Evolutionary conservation across 1,140 invertebrate species (phyloP), one percentile per base, ranked within the genome.

Genomic region (Varroa destructor): DNA sequence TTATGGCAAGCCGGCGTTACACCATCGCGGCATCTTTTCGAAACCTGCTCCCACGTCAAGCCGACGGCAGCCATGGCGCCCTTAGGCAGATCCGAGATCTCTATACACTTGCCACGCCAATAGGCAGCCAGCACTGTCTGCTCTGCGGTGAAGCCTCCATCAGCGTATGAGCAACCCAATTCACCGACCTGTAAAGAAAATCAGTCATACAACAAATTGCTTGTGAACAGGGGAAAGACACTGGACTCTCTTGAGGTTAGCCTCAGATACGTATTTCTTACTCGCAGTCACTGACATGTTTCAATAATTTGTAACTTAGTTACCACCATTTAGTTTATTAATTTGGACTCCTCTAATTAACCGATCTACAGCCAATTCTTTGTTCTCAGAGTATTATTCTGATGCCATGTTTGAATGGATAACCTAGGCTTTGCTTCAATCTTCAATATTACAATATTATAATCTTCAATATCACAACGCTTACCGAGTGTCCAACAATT

Each of bases 1-100:
- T 97, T 97, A 80, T 97, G 89, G 79, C 94, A 97, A n/a, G 92
- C 95, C 1, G 91, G 87, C 71, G 85, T 85, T 75, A 96, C 79
- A 76, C 88, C 85, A 71, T 83, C 74, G 74, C 91, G 88, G 76
- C 88, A 90, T 46, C 85, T 82, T 74, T 81, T 80, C 74, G 84
- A 84, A 0, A 86, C 85, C 75, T 94, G 88, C 75, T 90, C 87
- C 91, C 91, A 95, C 43, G 87, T 87, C 37, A 97, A 80, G 36
- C 84, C 84, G 73, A 86, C 81, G 42, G 90, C 90, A 37, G 90
- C 91, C 91, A 92, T 94, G 55, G 84, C 84, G 55, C 88, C 90
- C 51, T 82, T 79, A 2, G 85, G 80, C 55, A 93, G 79, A 71
- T 86, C 85, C 0, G 88, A 86, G 73, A 93, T 88, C 71, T 87